phyloP scores from a whole-genome alignment of 2,113 vertebrate species.

The Carettochelys insculpta region DNA sequence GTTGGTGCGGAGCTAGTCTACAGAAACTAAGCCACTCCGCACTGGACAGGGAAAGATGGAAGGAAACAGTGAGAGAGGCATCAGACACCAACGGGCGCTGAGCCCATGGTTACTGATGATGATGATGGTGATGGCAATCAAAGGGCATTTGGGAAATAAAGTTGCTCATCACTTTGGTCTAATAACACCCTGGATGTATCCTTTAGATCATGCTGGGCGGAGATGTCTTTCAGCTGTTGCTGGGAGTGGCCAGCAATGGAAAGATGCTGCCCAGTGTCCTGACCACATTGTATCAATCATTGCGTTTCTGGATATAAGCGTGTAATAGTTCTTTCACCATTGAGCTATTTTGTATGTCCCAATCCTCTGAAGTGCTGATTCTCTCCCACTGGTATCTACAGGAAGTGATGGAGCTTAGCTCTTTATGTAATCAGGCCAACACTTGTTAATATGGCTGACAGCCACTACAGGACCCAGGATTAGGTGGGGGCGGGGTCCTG shows the following conservation, averaged over 20 bases:
- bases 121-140: too few species aligned
- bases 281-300: not conserved
- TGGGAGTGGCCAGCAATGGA: not conserved
- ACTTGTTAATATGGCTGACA: not conserved
- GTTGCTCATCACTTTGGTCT: not conserved
- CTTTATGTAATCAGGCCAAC: not conserved
- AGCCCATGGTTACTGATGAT: too few species aligned
- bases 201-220: not conserved
- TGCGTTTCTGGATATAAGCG: not conserved
- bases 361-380: not conserved
- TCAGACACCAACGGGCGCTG: too few species aligned
- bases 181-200: rapidly evolving
- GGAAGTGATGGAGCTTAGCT: not conserved
- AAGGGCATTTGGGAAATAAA: not conserved
- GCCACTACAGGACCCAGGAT: too few species aligned
- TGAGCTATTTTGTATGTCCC: not conserved
- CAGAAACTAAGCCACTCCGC: too few species aligned
- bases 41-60: too few species aligned
- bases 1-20: too few species aligned
- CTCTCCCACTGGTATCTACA: not conserved
- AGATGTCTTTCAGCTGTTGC: not conserved
- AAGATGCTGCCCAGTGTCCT: not conserved
- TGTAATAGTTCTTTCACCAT: not conserved
- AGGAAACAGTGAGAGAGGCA: too few species aligned
- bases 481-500: too few species aligned